Evolutionary conservation across 2,113 vertebrate genomes (phyloP).

Genomic region (Zapornia atra): DNA sequence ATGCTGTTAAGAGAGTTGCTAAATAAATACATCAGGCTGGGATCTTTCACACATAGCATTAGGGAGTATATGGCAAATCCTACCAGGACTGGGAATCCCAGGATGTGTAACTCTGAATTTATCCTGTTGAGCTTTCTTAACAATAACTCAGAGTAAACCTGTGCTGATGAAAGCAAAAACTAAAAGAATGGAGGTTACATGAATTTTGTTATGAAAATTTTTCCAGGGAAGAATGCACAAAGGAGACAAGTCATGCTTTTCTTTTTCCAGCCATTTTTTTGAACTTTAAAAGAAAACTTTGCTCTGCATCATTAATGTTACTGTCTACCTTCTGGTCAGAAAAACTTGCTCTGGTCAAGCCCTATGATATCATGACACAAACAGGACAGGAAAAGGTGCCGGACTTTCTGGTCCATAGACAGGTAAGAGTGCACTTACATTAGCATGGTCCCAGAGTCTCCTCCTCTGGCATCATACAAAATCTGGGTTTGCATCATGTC

Average conservation of each 20-base stretch:
- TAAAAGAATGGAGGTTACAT: neutral
- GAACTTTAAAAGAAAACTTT: neutral
- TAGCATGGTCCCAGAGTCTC: neutral
- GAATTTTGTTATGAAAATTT: neutral
- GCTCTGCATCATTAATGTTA: neutral
- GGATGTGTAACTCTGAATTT: neutral
- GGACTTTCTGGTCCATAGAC: neutral
- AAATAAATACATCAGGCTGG: neutral
- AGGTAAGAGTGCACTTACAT: rapidly evolving
- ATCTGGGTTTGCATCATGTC: neutral
- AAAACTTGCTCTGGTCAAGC: neutral
- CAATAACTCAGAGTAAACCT: neutral
- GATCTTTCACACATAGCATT: neutral
- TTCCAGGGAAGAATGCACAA: neutral
- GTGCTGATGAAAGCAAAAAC: neutral
- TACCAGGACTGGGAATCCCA: neutral
- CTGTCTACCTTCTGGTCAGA: neutral
- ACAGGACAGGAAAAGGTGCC: neutral
- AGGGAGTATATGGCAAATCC: neutral
- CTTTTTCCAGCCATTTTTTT: neutral
- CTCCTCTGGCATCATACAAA: neutral
- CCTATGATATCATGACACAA: neutral
- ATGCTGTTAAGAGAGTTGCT: neutral
- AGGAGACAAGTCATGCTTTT: neutral
- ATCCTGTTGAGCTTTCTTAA: neutral